Percentiles rank a stretch among this genome's conserved stretches.
These are phyloP conservation scores for Yoshiicerus persimilis DNA, from an alignment of 1,140 invertebrate species.

Conservation along the genomic window DNA sequence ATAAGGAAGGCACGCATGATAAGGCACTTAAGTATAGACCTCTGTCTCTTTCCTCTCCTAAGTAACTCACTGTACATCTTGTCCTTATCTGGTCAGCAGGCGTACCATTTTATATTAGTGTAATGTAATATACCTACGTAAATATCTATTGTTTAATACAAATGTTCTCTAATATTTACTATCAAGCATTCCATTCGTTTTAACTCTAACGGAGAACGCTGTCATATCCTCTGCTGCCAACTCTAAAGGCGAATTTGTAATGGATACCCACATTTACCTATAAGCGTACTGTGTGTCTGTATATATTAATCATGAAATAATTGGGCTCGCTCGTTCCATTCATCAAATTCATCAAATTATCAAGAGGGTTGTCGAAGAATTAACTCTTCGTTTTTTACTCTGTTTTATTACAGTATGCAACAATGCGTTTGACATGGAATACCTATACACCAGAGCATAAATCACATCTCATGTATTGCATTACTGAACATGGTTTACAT, in stretches of 20 bases:
- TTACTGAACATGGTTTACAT: not conserved
- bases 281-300: not conserved
- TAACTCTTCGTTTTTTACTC: not conserved
- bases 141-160: not conserved
- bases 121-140: not conserved
- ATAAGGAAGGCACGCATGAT: slow-evolving; percentile 21
- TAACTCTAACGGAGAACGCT: not conserved
- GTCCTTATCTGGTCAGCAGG: not conserved
- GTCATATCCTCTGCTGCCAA: not conserved
- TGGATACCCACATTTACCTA: not conserved
- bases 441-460: too few relatives aligned
- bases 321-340: not conserved
- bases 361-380: not conserved
- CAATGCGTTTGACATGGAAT: too few relatives aligned
- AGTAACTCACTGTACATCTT: not conserved
- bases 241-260: not conserved
- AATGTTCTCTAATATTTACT: not conserved
- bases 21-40: not conserved
- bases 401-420: not conserved
- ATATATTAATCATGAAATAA: slow-evolving; percentile 1
- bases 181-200: too few relatives aligned
- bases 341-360: slow-evolving; percentile 23
- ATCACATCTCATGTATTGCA: too few relatives aligned
- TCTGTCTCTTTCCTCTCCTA: not conserved
- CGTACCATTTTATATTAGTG: not conserved